A percentile compares a stretch with the other conserved stretches of the same genome.
Evolutionary conservation across 2,888 invertebrate species (phyloP).

Genomic region (Synergus gifuensis): DNA sequence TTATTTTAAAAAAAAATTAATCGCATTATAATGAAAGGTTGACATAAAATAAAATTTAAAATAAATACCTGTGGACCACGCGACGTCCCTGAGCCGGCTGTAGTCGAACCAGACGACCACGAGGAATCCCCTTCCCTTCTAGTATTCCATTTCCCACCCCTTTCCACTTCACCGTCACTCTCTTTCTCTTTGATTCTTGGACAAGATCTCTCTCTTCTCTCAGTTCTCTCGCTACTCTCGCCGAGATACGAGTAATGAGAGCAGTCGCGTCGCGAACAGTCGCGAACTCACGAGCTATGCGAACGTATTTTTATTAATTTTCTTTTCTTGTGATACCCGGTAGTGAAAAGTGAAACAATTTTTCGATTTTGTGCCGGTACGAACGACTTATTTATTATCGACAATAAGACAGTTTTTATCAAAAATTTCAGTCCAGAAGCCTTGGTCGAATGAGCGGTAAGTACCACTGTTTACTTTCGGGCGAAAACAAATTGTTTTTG

Average conservation of each 20-base stretch:
- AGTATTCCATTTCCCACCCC: background rate
- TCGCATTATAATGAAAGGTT: too few species aligned
- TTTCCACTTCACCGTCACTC: background rate
- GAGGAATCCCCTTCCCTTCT: constrained; percentile 1
- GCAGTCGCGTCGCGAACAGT: background rate
- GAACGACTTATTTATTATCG: background rate
- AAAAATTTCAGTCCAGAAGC: background rate
- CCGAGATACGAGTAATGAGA: too few species aligned
- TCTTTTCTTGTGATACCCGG: background rate
- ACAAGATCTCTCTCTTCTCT: background rate
- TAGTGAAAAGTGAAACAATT: background rate
- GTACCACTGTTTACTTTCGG: background rate
- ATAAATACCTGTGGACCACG: too few species aligned
- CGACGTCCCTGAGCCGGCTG: constrained; percentile 7
- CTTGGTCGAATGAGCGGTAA: background rate
- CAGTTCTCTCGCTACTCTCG: background rate
- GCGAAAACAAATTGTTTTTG: background rate
- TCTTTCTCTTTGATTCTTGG: background rate
- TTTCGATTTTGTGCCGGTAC: background rate
- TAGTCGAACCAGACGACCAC: background rate
- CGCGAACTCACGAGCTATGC: background rate
- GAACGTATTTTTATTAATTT: background rate
- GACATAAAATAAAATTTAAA: too few species aligned
- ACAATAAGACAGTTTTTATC: background rate
- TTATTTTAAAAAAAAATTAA: too few species aligned